These are phyloP conservation scores for Synodontis membranacea DNA, from an alignment of 2,113 vertebrate genomes.

Conservation along the genomic window DNA sequence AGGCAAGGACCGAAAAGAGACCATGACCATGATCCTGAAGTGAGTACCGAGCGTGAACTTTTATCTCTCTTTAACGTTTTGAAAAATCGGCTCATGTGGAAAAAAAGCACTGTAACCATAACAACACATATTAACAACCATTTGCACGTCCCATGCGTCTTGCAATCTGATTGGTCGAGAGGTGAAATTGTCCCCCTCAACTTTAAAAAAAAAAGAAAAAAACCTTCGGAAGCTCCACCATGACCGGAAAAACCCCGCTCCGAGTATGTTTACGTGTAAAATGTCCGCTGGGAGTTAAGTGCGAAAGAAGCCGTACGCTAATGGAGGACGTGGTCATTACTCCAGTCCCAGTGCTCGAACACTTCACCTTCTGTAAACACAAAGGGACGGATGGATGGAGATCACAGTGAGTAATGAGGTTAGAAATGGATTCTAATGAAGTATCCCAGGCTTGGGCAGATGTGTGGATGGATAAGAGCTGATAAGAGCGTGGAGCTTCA, in stretches of 20 bases:
- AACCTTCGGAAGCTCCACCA: background rate
- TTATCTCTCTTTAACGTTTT: too few species aligned
- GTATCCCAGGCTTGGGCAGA: conserved; percentile 6
- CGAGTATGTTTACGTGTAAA: background rate
- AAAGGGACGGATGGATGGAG: background rate
- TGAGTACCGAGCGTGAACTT: conserved; percentile 74
- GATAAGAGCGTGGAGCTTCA: background rate
- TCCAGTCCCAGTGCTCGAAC: conserved; percentile 6
- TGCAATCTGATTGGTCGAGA: background rate
- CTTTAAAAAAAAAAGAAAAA: too few species aligned
- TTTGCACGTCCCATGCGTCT: too few species aligned
- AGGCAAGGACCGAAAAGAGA: conserved; percentile 87
- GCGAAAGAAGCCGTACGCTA: background rate
- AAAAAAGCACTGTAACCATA: too few species aligned
- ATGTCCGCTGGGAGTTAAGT: background rate
- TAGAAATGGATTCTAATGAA: conserved; percentile 11
- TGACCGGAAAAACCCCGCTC: background rate
- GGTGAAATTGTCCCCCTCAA: background rate
- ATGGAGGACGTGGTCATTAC: conserved; percentile 21
- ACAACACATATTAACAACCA: too few species aligned
- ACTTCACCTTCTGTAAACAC: conserved; percentile 4
- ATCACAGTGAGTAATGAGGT: conserved; percentile 18
- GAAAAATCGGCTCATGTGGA: too few species aligned
- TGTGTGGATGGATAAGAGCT: background rate
- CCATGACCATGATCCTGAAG: conserved; percentile 89